A percentile compares a stretch with the other conserved stretches of the same genome.
Evolutionary conservation across 1,140 invertebrate species (phyloP).

Genomic region (Cydia splendana): DNA sequence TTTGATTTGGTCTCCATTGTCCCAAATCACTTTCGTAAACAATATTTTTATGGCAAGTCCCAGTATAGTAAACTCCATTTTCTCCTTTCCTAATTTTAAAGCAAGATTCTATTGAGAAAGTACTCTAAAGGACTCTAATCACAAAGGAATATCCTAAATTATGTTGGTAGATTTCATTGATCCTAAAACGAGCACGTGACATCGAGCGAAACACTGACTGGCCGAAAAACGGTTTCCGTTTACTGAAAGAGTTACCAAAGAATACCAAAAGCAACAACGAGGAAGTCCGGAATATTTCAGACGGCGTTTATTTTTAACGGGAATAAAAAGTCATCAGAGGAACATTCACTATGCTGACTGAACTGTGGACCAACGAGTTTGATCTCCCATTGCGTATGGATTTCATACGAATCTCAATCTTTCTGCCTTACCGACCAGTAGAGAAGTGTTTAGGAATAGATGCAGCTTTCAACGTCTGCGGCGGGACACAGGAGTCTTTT

Average conservation of each 20-base stretch:
- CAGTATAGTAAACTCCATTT: too few relatives aligned
- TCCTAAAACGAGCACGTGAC: too few relatives aligned
- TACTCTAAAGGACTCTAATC: too few relatives aligned
- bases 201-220: too few relatives aligned
- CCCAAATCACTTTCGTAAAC: too few relatives aligned
- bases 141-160: too few relatives aligned
- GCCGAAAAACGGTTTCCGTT: not conserved
- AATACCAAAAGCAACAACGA: not conserved
- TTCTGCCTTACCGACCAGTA: too few relatives aligned
- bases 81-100: too few relatives aligned
- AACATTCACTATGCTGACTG: not conserved
- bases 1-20: too few relatives aligned
- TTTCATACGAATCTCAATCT: not conserved
- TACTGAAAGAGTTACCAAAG: conserved; percentile 3
- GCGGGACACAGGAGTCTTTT: not conserved
- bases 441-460: not conserved
- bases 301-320: not conserved
- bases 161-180: too few relatives aligned
- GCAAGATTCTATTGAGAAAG: too few relatives aligned
- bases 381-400: not conserved
- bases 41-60: too few relatives aligned
- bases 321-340: not conserved
- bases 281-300: not conserved
- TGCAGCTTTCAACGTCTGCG: conserved; percentile 4
- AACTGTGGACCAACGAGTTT: not conserved